Base-by-base conservation (phyloP, 2,888 invertebrate species). In the Ecdyonurus torrentis region DNA sequence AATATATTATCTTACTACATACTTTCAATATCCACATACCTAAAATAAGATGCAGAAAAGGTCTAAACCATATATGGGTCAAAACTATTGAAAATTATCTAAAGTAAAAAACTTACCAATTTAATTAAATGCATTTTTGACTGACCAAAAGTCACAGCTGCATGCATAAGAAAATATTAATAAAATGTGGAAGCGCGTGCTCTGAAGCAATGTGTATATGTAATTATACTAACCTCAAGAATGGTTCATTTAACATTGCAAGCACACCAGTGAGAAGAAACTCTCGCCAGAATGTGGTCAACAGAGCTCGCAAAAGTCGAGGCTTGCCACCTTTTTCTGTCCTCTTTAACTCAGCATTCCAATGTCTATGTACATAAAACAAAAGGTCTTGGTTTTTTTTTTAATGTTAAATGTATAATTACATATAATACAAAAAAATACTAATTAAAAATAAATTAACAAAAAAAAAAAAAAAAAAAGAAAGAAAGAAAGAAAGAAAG, bases 231-330 rank as follows among this genome's bases (percentile, higher is more conserved):
- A 52, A 64, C 61, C 59, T 61, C 22, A 61, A 25, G 19, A 37
- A 22, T 2, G 62, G 60, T 50, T 59, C 59, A 60, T 62, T 62
- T 10, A 59, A 2, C n/a, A 58, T 52, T 22, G 52, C 50, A 2
- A 64, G 22, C 24, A 62, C 15, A 23, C 60, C 64, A 24, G 61
- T 64, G 23, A 55, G 23, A 5, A 65, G 20, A 37, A 65, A 67
- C 23, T 62, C 63, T 18, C 60, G 64, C 61, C 67, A 65, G 60
- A 66, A 67, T 19, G 67, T 64, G 25, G 58, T 62, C 10, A 66
- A 20, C 10, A 67, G 60, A 1, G 64, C 65, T 1, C 62, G 53
- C 25, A 65, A 55, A 2, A 67, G 61, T 20, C 64, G 64, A 10
- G 67, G 67, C 24, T 55, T 61, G 18, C 58, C 61, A 20, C 23